A percentile compares a stretch with the other conserved stretches of the same genome.
These are phyloP conservation scores for Gisinianus flammeolus DNA, from an alignment of 2,888 invertebrate species.

Conservation along the genomic window DNA sequence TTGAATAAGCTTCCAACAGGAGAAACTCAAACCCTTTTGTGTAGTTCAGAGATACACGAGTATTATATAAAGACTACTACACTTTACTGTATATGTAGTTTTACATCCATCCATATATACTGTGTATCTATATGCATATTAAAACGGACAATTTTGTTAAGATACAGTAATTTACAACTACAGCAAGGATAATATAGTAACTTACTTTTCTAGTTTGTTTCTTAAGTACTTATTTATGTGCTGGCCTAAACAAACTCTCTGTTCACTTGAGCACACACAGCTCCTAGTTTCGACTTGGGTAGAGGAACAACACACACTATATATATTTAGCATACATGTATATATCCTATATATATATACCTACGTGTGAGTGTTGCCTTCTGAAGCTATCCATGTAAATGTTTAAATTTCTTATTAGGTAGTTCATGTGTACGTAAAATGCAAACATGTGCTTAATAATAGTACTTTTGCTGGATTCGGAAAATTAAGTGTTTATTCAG, in stretches of 20 bases:
- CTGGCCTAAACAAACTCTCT: constrained; percentile 38
- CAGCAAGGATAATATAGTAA: constrained; percentile 39
- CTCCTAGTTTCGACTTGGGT: constrained; percentile 11
- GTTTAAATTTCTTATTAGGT: constrained; percentile 36
- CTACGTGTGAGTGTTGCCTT: not conserved
- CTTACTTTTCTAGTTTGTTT: constrained; percentile 41
- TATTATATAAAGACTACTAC: not conserved
- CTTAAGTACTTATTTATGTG: constrained; percentile 39
- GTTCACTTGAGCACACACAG: not conserved
- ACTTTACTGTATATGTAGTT: not conserved
- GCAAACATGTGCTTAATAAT: constrained; percentile 40
- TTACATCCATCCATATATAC: not conserved
- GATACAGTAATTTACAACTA: constrained; percentile 41
- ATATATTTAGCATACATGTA: not conserved
- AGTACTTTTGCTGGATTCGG: constrained; percentile 29
- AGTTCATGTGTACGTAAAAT: constrained; percentile 31
- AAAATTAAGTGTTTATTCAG: constrained; percentile 36
- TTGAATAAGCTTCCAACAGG: no score
- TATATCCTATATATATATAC: not conserved
- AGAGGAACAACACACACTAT: not conserved
- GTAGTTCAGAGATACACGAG: not conserved
- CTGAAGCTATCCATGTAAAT: constrained; percentile 1
- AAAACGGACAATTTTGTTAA: constrained; percentile 41
- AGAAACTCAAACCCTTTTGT: not conserved
- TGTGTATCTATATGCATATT: constrained; percentile 3